Evolutionary conservation across 2,888 invertebrate genomes (phyloP).

Genomic region (Xestoiulus laeticollis): DNA sequence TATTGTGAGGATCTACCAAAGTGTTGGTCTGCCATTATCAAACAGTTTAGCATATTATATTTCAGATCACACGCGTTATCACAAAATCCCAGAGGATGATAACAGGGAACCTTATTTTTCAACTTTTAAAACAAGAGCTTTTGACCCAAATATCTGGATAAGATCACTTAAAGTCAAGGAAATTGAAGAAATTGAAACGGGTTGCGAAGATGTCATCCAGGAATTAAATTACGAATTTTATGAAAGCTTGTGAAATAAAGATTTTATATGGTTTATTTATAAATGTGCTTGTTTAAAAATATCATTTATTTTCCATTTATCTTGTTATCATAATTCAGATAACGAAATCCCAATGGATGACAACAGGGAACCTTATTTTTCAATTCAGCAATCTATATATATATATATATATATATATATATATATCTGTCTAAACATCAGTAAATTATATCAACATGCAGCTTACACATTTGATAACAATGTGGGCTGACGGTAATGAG

Average conservation of each 20-base stretch:
- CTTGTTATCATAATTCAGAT: background rate
- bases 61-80: background rate
- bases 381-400: too few species aligned
- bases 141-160: background rate
- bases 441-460: too few species aligned
- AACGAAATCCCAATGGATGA: background rate
- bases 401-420: too few species aligned
- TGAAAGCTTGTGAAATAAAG: background rate
- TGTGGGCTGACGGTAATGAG: too few species aligned
- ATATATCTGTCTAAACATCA: too few species aligned
- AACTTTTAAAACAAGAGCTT: background rate
- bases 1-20: background rate
- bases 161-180: background rate
- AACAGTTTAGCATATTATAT: background rate
- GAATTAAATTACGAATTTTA: background rate
- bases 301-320: background rate
- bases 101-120: background rate
- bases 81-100: background rate
- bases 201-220: background rate
- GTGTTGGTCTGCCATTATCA: background rate
- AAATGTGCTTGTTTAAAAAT: background rate
- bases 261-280: background rate
- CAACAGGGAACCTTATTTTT: background rate
- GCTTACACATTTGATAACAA: too few species aligned
- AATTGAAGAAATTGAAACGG: background rate